Percentiles rank a stretch among this genome's conserved stretches.
These are phyloP conservation scores for Bedellia somnulentella DNA, from an alignment of 2,888 invertebrate species.

Conservation along the genomic window DNA sequence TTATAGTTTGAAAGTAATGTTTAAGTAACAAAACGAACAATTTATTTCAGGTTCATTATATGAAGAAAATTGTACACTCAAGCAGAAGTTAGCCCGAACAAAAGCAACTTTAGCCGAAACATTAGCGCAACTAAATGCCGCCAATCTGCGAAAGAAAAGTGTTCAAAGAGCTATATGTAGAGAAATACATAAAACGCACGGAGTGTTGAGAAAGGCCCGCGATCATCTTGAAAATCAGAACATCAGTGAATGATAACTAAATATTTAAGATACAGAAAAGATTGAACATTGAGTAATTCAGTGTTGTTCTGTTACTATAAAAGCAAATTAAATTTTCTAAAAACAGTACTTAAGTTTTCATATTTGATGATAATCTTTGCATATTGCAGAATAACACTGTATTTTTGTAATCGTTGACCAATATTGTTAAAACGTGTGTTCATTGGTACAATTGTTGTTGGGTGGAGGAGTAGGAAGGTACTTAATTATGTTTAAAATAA, in stretches of 20 bases:
- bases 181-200: conserved; percentile 78
- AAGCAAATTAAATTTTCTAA: too few species aligned
- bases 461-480: too few species aligned
- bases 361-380: not conserved
- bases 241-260: conserved; percentile 9
- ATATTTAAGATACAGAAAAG: too few species aligned
- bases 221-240: conserved; percentile 66
- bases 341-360: too few species aligned
- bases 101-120: conserved; percentile 78
- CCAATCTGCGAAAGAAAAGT: conserved; percentile 78
- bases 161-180: conserved; percentile 83
- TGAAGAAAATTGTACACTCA: conserved; percentile 71
- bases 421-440: not conserved
- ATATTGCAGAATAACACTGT: not conserved
- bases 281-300: too few species aligned
- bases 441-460: too few species aligned
- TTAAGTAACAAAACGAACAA: too few species aligned
- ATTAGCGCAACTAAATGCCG: conserved; percentile 70
- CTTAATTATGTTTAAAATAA: too few species aligned
- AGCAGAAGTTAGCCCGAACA: conserved; percentile 70
- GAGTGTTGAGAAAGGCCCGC: conserved; percentile 73
- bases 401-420: not conserved
- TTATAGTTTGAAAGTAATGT: too few species aligned
- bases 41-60: conserved; percentile 35
- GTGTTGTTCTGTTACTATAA: too few species aligned